Base-by-base conservation (phyloP, 2,797 vertebrate genomes). In the Microchirus variegatus region DNA sequence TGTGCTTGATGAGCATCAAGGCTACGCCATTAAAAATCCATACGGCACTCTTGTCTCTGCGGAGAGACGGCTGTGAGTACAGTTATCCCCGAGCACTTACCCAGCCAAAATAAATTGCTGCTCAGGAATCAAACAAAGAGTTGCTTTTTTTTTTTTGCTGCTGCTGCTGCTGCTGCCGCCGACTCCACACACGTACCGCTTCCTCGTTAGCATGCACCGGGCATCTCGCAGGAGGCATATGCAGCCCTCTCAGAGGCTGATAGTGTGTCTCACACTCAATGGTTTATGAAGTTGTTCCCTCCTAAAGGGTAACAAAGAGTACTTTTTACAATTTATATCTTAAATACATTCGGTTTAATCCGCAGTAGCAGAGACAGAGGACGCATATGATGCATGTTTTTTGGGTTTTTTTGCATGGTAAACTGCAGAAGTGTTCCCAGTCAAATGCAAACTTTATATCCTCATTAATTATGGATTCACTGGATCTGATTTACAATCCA, bases 21-120 rank as follows among this genome's bases (percentile, higher is more conserved):
- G 83, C 87, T 80, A 78, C 43, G 13, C 52, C 5, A 73, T 87
- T 83, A 82, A 78, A 85, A 47, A 78, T 62, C 59, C 69, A 77
- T 62, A 69, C 46, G 59, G 19, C 12, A 36, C 59, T 75, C 70
- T 37, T 44, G 48, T 63, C 64, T 58, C 53, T 11, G 65, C 43
- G 19, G 68, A 75, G 68, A 75, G 57, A 37, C 46, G 19, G 53
- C 59, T 41, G 45, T 4, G 45, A 78, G 66, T 57, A 65, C 50
- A 54, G 44, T 69, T 75, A 63, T 64, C 71, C 72, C 47, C 13
- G 70, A 78, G 81, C 76, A 69, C 55, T 64, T 63, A 57, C 52
- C 17, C 56, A 64, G 53, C 43, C 45, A 73, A 77, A 77, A 82
- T 69, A 88, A 85, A 82, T 44, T 36, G 56, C 63, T 59, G 50